A percentile compares a stretch with the other conserved stretches of the same genome.
These are phyloP conservation scores for Bombus balteatus DNA, from an alignment of 1,140 invertebrate species.

Conservation along the genomic window DNA sequence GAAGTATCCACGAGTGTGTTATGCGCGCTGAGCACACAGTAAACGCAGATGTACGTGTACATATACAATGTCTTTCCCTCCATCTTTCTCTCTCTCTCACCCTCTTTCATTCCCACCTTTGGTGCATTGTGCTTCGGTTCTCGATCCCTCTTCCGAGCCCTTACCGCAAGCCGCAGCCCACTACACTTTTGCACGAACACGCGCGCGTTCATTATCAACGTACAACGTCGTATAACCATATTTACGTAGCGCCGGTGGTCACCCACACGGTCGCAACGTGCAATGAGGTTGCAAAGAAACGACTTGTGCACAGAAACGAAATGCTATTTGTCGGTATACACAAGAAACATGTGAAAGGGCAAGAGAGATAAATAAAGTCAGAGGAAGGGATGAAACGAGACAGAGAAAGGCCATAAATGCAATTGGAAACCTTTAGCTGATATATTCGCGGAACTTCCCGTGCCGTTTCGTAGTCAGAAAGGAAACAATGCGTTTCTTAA, in stretches of 20 bases:
- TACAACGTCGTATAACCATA: slow-evolving; percentile 59
- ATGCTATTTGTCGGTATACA: slow-evolving; percentile 62
- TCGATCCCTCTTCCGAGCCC: slow-evolving; percentile 51
- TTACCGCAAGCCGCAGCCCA: slow-evolving; percentile 65
- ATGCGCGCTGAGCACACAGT: slow-evolving; percentile 12
- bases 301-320: slow-evolving; percentile 63
- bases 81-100: background rate
- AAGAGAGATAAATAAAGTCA: background rate
- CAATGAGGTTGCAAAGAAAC: slow-evolving; percentile 65
- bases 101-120: slow-evolving; percentile 29
- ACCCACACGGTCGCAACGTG: slow-evolving; percentile 40
- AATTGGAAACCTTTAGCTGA: slow-evolving; percentile 63
- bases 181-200: slow-evolving; percentile 65
- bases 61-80: slow-evolving; percentile 31
- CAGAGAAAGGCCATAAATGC: slow-evolving; percentile 53
- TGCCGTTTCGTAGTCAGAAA: background rate
- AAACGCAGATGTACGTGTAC: slow-evolving; percentile 38
- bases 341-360: background rate
- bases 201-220: slow-evolving; percentile 61
- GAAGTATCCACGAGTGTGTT: slow-evolving; percentile 56
- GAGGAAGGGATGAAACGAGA: slow-evolving; percentile 12
- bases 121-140: slow-evolving; percentile 49
- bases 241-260: slow-evolving; percentile 56
- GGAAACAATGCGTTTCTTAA: slow-evolving; percentile 12
- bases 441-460: slow-evolving; percentile 46